phyloP scores from a whole-genome alignment of 2,797 vertebrate genomes.

The Muscicapa comitata region DNA sequence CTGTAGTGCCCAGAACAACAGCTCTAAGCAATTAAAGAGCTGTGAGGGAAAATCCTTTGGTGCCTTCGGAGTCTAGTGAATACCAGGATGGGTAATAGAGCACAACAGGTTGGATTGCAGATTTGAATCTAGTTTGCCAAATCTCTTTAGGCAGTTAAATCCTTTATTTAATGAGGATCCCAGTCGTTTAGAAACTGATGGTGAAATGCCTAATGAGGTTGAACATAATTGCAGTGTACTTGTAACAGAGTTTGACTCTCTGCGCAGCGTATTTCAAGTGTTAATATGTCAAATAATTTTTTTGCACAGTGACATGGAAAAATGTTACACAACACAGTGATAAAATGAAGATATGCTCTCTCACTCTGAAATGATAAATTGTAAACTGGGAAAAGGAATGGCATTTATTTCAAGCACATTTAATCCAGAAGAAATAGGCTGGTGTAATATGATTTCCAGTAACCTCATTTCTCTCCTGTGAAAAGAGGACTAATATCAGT shows the following conservation, averaged over 20 bases:
- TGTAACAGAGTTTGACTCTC: background rate
- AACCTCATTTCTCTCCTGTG: conserved; percentile 58
- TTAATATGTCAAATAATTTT: background rate
- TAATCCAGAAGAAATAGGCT: conserved; percentile 34
- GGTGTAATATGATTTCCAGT: conserved; percentile 29
- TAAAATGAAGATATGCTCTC: background rate
- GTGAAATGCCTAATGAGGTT: conserved; percentile 29
- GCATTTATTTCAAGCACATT: conserved; percentile 35
- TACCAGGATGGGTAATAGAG: background rate
- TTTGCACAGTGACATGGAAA: background rate
- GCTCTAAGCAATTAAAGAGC: conserved; percentile 49
- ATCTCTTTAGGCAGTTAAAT: conserved; percentile 35
- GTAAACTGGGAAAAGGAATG: background rate
- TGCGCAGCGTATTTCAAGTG: background rate
- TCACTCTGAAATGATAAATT: background rate
- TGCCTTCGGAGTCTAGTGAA: background rate
- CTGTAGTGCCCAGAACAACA: conserved; percentile 19
- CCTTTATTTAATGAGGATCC: conserved; percentile 25
- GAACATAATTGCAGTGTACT: background rate
- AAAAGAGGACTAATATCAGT: conserved; percentile 41
- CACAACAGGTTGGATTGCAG: background rate
- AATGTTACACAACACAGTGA: background rate
- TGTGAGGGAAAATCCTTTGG: conserved; percentile 18
- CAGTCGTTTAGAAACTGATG: background rate
- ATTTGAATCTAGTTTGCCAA: conserved; percentile 15